phyloP scores from a whole-genome alignment of 2,888 invertebrate genomes.

The Cristatella mucedo region DNA sequence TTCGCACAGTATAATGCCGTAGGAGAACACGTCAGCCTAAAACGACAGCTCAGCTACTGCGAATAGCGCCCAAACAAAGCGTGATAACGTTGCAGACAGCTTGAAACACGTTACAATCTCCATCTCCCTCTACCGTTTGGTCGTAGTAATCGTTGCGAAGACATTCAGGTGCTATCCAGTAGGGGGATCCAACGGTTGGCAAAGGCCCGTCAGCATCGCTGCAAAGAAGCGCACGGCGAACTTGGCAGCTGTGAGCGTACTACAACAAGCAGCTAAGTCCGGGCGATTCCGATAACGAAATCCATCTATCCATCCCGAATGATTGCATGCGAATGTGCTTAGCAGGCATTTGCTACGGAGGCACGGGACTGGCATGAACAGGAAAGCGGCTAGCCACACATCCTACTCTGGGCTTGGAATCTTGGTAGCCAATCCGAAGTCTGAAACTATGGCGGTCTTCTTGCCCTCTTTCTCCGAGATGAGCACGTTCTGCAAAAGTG shows the following conservation, averaged over 20 bases:
- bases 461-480: constrained; percentile 50
- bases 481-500: constrained; percentile 69
- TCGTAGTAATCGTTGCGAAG: constrained; percentile 65
- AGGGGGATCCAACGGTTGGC: constrained; percentile 86
- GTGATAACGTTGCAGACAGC: background rate
- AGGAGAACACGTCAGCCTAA: constrained; percentile 89
- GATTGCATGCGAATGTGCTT: no score
- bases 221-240: no score
- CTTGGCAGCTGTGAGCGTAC: no score
- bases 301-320: no score
- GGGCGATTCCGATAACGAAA: no score
- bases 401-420: constrained; percentile 66
- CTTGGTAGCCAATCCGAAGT: constrained; percentile 84
- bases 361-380: no score
- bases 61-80: background rate
- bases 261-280: no score
- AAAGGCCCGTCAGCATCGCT: no score
- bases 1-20: constrained; percentile 88
- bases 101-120: no score
- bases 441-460: constrained; percentile 76
- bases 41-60: constrained; percentile 11
- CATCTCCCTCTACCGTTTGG: constrained; percentile 39
- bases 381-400: background rate
- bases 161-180: constrained; percentile 98
- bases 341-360: no score